These are phyloP conservation scores for Tylochromis polylepis DNA, from an alignment of 2,113 vertebrate species.

Conservation along the genomic window DNA sequence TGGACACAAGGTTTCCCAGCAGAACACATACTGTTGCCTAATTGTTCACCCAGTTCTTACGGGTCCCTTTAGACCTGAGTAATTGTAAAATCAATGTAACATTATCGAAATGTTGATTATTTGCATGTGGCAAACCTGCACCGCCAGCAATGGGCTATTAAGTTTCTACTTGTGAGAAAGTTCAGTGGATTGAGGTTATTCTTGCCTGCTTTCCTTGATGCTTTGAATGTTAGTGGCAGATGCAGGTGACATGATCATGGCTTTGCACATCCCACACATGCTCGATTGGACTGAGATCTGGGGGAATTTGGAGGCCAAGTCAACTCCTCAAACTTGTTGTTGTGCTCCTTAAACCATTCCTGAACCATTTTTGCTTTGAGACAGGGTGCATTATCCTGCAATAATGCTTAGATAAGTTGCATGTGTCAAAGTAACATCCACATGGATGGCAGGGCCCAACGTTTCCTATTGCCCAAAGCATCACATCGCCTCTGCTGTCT, in stretches of 20 bases:
- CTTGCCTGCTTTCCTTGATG: accelerated
- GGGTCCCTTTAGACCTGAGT: background rate
- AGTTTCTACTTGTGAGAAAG: background rate
- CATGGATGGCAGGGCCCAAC: background rate
- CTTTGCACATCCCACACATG: background rate
- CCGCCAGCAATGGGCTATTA: background rate
- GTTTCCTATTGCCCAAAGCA: too few relatives aligned
- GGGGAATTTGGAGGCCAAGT: background rate
- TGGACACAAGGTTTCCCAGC: background rate
- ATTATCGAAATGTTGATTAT: background rate
- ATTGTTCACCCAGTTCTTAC: background rate
- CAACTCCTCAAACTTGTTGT: background rate
- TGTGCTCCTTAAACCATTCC: background rate
- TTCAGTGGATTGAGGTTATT: background rate
- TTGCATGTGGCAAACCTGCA: background rate
- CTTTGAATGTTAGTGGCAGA: background rate
- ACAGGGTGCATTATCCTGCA: background rate
- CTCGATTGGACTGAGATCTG: background rate
- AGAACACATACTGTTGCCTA: background rate
- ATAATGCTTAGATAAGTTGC: background rate
- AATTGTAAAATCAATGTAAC: background rate
- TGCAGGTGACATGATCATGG: background rate
- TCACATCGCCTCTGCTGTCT: too few relatives aligned
- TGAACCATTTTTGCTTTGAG: background rate
- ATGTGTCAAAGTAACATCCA: background rate